Base-by-base conservation (phyloP, 2,113 vertebrate genomes). In the Pomatostomus ruficeps region DNA sequence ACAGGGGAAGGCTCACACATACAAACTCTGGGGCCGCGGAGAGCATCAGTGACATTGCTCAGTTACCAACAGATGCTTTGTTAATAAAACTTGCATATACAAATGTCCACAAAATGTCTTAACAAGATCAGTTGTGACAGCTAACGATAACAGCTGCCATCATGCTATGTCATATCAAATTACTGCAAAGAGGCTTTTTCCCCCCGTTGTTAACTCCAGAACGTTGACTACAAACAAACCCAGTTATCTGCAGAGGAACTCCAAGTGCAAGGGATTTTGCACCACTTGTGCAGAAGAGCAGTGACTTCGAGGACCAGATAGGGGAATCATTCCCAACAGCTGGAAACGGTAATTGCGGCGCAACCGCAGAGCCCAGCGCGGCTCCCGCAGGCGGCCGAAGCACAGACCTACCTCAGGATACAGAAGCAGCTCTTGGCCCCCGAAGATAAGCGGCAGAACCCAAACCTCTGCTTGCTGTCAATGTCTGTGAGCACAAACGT, bases 401-500 rank as follows among this genome's bases (percentile, higher is more conserved):
- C 93, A 87, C 93, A 86, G 96, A 95, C 98, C 97, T 97, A 98
- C 98, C 98, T 98, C 96, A 98, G 94, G 97, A 98, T 98, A 92
- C 98, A 98, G 97, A 98, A 99, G 97, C 99, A 99, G 98, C 98
- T 99, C 96, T 98, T 99, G 86, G 98, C 98, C 67, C 99, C 99
- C 6, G 99, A 99, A 91, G 99, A 99, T 94, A 99, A 98, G 72
- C 99, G 99, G 84, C 99, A 99, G 97, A 99, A 99, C 18, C 99
- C 99, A 80, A 99, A 99, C 87, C 99, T 98, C 98, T 99, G 99
- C 95, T 99, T 99, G 98, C 99, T 99, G 97, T 99, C 99, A 96
- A 99, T 99, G 98, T 99, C 99, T 84, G 99, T 99, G 97, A 99
- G 98, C 91, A 99, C 99, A 95, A 99, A 99, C 0, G 99, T 99